Evolutionary conservation across 2,797 vertebrate genomes (phyloP).

Genomic region (Danio aesculapii): DNA sequence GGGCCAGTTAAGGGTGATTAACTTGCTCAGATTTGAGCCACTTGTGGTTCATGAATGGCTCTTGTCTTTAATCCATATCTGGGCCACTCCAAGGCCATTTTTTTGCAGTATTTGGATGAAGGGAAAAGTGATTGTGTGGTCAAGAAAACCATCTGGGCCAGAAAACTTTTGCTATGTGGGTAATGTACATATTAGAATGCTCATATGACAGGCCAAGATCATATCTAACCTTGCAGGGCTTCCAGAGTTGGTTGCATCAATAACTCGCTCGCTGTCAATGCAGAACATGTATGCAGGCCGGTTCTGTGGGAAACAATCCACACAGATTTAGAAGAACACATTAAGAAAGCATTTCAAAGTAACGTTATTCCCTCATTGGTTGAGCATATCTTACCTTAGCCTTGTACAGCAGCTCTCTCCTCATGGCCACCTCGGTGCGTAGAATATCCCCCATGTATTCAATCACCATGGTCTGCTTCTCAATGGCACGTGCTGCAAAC

Average conservation of each 20-base stretch:
- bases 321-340: constrained; percentile 18
- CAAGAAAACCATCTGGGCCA: no score
- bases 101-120: no score
- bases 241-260: constrained; percentile 92
- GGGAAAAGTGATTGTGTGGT: no score
- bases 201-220: neutral
- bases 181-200: neutral
- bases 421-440: constrained; percentile 94
- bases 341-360: constrained; percentile 4
- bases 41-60: no score
- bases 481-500: constrained; percentile 95
- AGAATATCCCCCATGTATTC: constrained; percentile 97
- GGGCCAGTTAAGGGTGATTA: no score
- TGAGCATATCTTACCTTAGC: constrained; percentile 83
- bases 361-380: constrained; percentile 15
- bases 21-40: no score
- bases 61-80: no score
- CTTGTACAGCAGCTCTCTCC: constrained; percentile 92
- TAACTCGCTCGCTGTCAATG: constrained; percentile 93
- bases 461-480: constrained; percentile 99
- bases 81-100: no score
- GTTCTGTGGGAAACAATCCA: constrained; percentile 79
- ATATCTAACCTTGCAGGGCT: constrained; percentile 91
- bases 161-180: no score
- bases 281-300: constrained; percentile 98